phyloP scores from a whole-genome alignment of 2,113 vertebrate species.

The Formicarius rufipectus region DNA sequence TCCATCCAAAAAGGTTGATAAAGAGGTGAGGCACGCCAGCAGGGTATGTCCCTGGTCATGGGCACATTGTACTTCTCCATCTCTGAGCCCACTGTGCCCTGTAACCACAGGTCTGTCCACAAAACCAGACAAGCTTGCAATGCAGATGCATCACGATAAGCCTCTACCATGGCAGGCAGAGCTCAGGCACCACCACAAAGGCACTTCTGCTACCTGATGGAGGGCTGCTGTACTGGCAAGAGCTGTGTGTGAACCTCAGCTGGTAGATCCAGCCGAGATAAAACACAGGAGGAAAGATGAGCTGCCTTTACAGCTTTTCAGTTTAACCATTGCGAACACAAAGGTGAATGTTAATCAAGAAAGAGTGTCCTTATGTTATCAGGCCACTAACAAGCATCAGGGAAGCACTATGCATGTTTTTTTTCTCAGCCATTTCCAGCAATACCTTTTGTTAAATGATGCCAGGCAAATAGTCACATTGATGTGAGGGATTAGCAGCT shows the following conservation, averaged over 20 bases:
- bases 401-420: background rate
- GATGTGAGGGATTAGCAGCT: background rate
- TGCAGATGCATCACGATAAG: background rate
- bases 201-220: background rate
- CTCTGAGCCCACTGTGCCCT: background rate
- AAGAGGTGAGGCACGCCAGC: background rate
- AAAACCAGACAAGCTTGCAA: background rate
- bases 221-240: background rate
- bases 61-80: background rate
- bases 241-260: background rate
- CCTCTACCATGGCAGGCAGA: background rate
- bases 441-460: background rate
- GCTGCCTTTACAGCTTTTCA: background rate
- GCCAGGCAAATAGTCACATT: background rate
- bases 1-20: background rate
- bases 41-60: background rate
- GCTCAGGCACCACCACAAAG: background rate
- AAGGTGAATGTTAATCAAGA: background rate
- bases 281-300: background rate
- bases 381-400: background rate
- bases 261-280: background rate
- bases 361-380: background rate
- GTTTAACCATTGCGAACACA: background rate
- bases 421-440: background rate
- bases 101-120: background rate